Conservation (phyloP, 1,140 invertebrate species). For the Drosophila teissieri region DNA sequence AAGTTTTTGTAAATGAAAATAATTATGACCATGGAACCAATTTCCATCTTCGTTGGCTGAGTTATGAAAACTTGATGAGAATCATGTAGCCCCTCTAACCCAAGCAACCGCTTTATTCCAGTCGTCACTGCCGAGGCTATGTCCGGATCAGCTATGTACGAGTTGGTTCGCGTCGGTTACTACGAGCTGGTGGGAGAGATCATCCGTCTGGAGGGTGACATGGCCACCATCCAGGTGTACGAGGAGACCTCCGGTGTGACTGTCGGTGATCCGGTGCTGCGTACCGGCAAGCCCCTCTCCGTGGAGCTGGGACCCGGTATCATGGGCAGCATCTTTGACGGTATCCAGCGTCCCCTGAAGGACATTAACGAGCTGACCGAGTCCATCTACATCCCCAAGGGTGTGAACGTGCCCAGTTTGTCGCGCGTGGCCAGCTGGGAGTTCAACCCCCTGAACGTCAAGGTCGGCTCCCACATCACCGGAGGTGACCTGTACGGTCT, state of each 20-base stretch:
- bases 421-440: constrained; percentile 95
- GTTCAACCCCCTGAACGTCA: constrained; percentile 95
- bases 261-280: constrained; percentile 98
- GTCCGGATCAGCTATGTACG: constrained; percentile 99
- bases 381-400: constrained; percentile 99
- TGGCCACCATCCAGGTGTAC: constrained; percentile 87
- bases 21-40: no score
- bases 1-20: no score
- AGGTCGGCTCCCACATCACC: constrained; percentile 97
- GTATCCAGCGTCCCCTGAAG: constrained; percentile 99
- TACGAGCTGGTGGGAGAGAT: constrained; percentile 99
- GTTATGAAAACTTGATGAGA: background rate
- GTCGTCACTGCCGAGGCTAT: constrained; percentile 99
- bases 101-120: constrained; percentile 77
- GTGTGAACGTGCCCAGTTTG: constrained; percentile 97
- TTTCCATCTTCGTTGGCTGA: no score
- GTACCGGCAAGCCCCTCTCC: constrained; percentile 97
- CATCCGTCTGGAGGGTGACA: constrained; percentile 98
- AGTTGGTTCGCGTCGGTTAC: constrained; percentile 99
- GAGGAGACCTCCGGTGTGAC: constrained; percentile 99
- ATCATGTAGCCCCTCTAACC: constrained; percentile 1
- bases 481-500: constrained; percentile 98
- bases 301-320: constrained; percentile 96
- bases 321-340: constrained; percentile 92
- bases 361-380: constrained; percentile 97